Percentiles rank a stretch among this genome's conserved stretches.
phyloP scores from a whole-genome alignment of 1,140 invertebrate species.

The Cepaea nemoralis region DNA sequence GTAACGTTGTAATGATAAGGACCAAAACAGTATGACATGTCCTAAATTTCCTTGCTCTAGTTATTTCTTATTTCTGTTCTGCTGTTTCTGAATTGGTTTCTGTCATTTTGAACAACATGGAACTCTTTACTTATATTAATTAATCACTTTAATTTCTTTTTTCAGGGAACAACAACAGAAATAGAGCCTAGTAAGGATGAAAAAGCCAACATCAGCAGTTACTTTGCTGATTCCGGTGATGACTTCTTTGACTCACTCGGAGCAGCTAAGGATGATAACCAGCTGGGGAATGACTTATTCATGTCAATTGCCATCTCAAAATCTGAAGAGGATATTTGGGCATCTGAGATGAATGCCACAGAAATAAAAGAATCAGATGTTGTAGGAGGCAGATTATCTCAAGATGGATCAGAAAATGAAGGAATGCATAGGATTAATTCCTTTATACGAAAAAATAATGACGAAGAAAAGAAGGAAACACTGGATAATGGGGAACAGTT shows the following conservation, averaged over 20 bases:
- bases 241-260: conserved; percentile 54
- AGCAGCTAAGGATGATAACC: conserved; percentile 5
- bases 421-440: conserved; percentile 26
- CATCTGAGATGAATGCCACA: conserved; percentile 40
- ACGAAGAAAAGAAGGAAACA: conserved; percentile 12
- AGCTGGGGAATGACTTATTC: conserved; percentile 32
- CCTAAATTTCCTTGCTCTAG: no score
- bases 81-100: no score
- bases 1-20: no score
- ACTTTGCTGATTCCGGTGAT: conserved; percentile 52
- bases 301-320: conserved; percentile 39
- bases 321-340: conserved; percentile 38
- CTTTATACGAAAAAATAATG: conserved; percentile 23
- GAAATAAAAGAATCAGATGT: conserved; percentile 40
- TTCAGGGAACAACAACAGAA: not conserved
- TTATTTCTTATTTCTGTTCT: no score
- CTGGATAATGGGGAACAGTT: not conserved
- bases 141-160: not conserved
- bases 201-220: conserved; percentile 54
- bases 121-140: not conserved
- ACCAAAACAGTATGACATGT: no score
- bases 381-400: not conserved
- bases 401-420: conserved; percentile 1
- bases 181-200: not conserved
- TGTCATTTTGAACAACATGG: no score